phyloP scores from a whole-genome alignment of 2,888 invertebrate species.

The Ochropacha duplaris region DNA sequence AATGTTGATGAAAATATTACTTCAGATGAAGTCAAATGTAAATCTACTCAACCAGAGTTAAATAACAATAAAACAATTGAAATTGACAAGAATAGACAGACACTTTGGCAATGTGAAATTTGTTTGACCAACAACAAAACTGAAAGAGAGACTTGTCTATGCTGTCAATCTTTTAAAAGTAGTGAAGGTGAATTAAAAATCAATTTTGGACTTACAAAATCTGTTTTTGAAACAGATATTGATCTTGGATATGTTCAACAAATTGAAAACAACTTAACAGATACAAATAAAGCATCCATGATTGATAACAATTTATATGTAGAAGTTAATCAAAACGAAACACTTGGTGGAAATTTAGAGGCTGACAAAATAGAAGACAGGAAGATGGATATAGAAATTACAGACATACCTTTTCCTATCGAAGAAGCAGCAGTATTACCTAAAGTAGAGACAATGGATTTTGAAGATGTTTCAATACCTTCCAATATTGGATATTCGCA shows the following conservation, averaged over 20 bases:
- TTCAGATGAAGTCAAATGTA: neutral
- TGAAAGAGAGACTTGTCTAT: conserved; percentile 41
- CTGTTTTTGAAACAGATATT: neutral
- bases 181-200: conserved; percentile 18
- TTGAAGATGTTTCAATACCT: conserved; percentile 25
- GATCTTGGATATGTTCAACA: neutral
- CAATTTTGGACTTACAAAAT: conserved; percentile 16
- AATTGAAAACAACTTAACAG: neutral
- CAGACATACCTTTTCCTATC: neutral
- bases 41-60: neutral
- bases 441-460: conserved; percentile 37
- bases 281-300: neutral
- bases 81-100: neutral
- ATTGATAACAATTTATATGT: neutral
- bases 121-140: conserved; percentile 45
- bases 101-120: conserved; percentile 48
- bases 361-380: conserved; percentile 7
- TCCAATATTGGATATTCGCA: neutral
- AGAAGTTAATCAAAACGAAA: neutral
- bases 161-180: conserved; percentile 43
- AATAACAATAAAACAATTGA: neutral
- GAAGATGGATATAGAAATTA: conserved; percentile 18
- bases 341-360: neutral
- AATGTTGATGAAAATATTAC: neutral
- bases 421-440: neutral